These are phyloP conservation scores for Megamerina dolium DNA, from an alignment of 2,888 invertebrate species.

Conservation along the genomic window DNA sequence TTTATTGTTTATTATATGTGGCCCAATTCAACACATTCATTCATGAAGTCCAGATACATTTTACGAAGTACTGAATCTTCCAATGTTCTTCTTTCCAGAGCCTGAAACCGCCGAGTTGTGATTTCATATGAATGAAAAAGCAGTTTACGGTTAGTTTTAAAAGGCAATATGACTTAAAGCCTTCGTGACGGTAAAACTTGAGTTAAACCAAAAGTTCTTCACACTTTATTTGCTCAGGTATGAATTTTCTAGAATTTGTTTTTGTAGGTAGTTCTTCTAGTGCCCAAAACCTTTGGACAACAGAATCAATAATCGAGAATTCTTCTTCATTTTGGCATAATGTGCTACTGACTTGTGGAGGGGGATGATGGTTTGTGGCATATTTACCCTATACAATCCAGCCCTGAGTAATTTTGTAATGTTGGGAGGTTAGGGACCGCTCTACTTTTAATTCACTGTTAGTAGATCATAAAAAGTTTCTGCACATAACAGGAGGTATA, in stretches of 20 bases:
- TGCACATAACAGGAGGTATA: constrained; percentile 9
- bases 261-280: constrained; percentile 14
- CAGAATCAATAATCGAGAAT: constrained; percentile 4
- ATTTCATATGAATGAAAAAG: constrained; percentile 15
- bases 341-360: not conserved
- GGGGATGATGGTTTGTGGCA: not conserved
- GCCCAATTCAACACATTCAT: constrained; percentile 13
- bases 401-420: constrained; percentile 13
- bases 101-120: constrained; percentile 15
- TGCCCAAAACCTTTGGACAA: constrained; percentile 14
- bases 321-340: constrained; percentile 1
- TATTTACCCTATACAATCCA: constrained; percentile 16
- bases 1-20: constrained; percentile 14
- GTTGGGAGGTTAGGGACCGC: constrained; percentile 8
- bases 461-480: constrained; percentile 13
- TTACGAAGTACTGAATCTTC: too few species aligned
- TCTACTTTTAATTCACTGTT: constrained; percentile 11
- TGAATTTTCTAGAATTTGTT: constrained; percentile 4
- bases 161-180: constrained; percentile 16
- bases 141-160: constrained; percentile 13
- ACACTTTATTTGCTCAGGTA: constrained; percentile 14
- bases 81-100: constrained; percentile 13
- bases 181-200: constrained; percentile 9
- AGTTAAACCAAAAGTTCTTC: constrained; percentile 13
- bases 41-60: too few species aligned